Evolutionary conservation across 2,113 vertebrate genomes (phyloP).

Genomic region (Rhadina sibilatrix): DNA sequence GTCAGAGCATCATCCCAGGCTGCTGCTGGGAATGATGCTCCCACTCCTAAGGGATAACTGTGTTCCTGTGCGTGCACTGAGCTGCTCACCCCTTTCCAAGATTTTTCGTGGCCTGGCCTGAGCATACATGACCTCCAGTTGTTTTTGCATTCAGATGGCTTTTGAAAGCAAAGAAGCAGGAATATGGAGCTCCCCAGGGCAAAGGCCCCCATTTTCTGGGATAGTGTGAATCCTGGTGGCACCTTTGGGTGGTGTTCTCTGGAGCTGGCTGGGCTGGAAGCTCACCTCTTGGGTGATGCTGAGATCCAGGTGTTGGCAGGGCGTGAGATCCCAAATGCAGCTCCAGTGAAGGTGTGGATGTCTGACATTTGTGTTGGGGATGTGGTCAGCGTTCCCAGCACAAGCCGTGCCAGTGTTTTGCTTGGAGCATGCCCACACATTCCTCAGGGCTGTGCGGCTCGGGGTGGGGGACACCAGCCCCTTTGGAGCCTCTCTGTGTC

Average conservation of each 20-base stretch:
- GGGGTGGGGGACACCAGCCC: background rate
- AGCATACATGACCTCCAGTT: background rate
- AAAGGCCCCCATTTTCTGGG: background rate
- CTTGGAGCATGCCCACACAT: rapidly evolving
- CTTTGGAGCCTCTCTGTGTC: background rate
- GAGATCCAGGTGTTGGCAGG: background rate
- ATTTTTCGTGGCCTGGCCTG: background rate
- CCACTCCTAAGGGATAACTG: background rate
- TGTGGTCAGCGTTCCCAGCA: background rate
- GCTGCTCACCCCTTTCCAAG: background rate
- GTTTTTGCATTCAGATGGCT: background rate
- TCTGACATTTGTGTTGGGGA: background rate
- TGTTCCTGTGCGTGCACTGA: background rate
- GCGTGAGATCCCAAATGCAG: background rate
- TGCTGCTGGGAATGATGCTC: background rate
- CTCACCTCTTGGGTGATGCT: background rate
- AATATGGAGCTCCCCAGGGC: background rate
- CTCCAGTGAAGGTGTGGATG: background rate
- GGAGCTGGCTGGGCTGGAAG: background rate
- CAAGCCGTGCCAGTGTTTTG: background rate
- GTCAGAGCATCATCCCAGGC: background rate
- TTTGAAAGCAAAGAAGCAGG: background rate
- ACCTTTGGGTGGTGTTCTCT: background rate
- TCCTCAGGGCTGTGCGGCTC: background rate
- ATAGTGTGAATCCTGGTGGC: background rate